Evolutionary conservation across 2,888 invertebrate genomes (phyloP).

Genomic region (Athetis lepigone): DNA sequence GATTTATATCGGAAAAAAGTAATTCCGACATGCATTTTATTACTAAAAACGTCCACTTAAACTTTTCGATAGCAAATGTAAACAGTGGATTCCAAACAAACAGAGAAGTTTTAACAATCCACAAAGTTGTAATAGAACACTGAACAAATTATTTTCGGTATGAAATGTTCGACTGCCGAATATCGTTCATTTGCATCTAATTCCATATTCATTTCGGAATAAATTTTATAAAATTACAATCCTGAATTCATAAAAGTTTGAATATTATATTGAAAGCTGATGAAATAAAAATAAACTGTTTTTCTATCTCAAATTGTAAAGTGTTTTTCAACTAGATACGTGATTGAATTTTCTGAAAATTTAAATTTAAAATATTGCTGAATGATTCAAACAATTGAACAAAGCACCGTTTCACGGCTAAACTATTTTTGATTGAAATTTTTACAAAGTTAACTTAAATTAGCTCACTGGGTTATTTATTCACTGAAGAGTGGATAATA

Average conservation of each 20-base stretch:
- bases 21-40: background rate
- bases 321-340: background rate
- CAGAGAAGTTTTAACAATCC: conserved; percentile 33
- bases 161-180: conserved; percentile 30
- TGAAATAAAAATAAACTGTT: conserved; percentile 1
- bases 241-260: background rate
- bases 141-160: conserved; percentile 45
- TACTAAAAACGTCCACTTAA: background rate
- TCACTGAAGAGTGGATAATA: too few species aligned
- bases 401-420: too few species aligned
- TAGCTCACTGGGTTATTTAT: too few species aligned
- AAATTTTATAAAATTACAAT: conserved; percentile 24
- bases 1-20: background rate
- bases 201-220: conserved; percentile 47
- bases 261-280: background rate
- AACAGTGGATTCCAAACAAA: conserved; percentile 44
- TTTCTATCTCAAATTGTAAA: background rate
- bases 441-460: too few species aligned
- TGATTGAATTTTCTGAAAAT: background rate
- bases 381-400: too few species aligned
- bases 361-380: too few species aligned
- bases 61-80: conserved; percentile 42
- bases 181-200: conserved; percentile 52
- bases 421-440: background rate
- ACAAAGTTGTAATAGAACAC: conserved; percentile 34